Evolutionary conservation across 37 sponge, comb jelly and placozoan species (phyloP).

Genomic region (Sycon ciliatum): DNA sequence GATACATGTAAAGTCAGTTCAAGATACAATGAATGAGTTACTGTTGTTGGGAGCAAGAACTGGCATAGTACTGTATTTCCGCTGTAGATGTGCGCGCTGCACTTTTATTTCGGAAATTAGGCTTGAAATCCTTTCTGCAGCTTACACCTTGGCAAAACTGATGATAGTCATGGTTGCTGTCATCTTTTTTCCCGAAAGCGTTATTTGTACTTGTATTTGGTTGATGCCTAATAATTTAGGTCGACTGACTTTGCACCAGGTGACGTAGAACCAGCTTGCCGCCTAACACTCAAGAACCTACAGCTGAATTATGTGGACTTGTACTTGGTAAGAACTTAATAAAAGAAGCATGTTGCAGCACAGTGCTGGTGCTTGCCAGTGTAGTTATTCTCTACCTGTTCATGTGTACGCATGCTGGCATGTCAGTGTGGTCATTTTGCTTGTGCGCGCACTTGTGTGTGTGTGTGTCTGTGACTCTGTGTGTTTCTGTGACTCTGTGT

Average conservation of each 20-base stretch:
- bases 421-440: neutral
- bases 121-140: too few species aligned
- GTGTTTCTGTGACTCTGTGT: neutral
- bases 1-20: too few species aligned
- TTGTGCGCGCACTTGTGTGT: neutral
- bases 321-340: neutral
- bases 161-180: too few species aligned
- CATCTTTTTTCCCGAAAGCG: too few species aligned
- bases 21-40: too few species aligned
- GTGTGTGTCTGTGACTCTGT: slow-evolving; percentile 15
- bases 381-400: neutral
- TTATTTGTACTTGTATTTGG: neutral
- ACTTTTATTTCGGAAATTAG: too few species aligned
- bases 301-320: neutral
- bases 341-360: neutral
- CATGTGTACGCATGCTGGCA: neutral
- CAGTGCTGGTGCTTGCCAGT: neutral
- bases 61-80: too few species aligned
- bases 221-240: neutral
- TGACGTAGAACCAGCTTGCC: neutral
- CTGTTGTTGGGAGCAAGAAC: too few species aligned
- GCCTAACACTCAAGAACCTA: neutral
- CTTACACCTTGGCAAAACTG: too few species aligned
- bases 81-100: too few species aligned
- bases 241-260: neutral